Evolutionary conservation across 2,888 invertebrate species (phyloP).

Genomic region (Pollenia griseotomentosa): DNA sequence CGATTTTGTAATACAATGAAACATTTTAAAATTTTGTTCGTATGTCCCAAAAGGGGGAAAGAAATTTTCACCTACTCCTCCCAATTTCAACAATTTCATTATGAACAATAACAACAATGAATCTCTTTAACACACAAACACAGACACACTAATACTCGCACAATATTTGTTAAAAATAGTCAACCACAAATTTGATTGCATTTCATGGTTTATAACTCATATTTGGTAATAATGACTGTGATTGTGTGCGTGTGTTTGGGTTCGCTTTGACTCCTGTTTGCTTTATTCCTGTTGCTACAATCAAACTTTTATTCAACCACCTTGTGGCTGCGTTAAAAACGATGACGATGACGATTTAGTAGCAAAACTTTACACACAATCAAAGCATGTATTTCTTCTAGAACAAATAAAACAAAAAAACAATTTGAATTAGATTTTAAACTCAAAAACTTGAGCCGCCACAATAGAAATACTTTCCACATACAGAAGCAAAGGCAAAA

Average conservation of each 20-base stretch:
- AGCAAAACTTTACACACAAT: constrained; percentile 69
- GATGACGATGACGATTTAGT: constrained; percentile 68
- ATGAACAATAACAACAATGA: constrained; percentile 34
- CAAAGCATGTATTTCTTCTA: constrained; percentile 59
- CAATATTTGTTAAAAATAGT: constrained; percentile 81
- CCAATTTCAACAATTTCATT: constrained; percentile 42
- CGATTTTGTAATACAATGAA: constrained; percentile 69
- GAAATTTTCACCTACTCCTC: constrained; percentile 48
- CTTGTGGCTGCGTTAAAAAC: constrained; percentile 41
- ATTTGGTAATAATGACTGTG: constrained; percentile 48
- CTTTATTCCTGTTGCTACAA: constrained; percentile 28
- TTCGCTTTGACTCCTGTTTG: neutral
- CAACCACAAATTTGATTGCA: constrained; percentile 84
- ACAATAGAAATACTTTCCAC: neutral
- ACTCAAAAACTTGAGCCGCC: constrained; percentile 61
- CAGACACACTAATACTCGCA: neutral
- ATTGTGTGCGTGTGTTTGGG: neutral
- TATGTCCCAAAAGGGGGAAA: constrained; percentile 42
- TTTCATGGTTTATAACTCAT: constrained; percentile 81
- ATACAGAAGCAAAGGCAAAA: constrained; percentile 13
- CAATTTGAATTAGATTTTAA: constrained; percentile 80
- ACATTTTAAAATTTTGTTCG: constrained; percentile 62
- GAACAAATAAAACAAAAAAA: constrained; percentile 71
- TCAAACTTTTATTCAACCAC: constrained; percentile 54
- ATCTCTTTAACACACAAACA: constrained; percentile 30